Base-by-base conservation (phyloP, 2,113 vertebrate genomes). In the Cyanistes caeruleus region DNA sequence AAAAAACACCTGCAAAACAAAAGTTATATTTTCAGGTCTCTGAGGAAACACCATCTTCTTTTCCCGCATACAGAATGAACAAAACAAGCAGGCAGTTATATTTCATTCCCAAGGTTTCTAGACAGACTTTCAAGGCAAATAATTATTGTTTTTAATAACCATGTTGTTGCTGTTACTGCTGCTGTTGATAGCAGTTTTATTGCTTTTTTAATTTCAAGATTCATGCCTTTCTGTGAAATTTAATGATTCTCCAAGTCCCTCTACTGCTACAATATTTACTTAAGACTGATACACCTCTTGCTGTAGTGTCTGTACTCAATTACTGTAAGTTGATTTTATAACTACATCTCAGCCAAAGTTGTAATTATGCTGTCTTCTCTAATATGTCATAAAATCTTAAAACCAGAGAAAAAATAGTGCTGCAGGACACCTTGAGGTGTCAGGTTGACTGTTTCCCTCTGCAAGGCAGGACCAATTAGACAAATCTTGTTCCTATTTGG, bases 301-400 rank as follows among this genome's bases (percentile, higher is more conserved):
- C 79, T 86, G 10, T 37, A 69, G 75, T 68, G 84, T 63, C 91
- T 93, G 56, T 70, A 74, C 83, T 92, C 82, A 92, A 74, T 94
- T 95, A 92, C 83, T 49, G 2, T 48, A 86, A 80, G 83, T 16
- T 89, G 89, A 86, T 95, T 96, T 95, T 93, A 90, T 92, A 86
- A 86, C 83, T 87, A 23, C 86, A 48, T 84, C 72, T 90, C 86
- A 93, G 59, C 24, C 0, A 1, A 95, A 92, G 63, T 39, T 95
- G 83, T 95, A 95, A 90, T 92, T 92, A 93, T 22, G 55, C 64
- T 87, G 89, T 93, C 93, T 92, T 68, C 80, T 90, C 76, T 95
- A 92, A 81, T 92, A 97, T 87, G 83, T 78, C 80, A 75, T 78
- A 81, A 90, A 84, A 92, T 62, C 86, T 51, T 74, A 90, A 92